These are phyloP conservation scores for Schizaphis graminum DNA, from an alignment of 2,888 invertebrate species.

Conservation along the genomic window DNA sequence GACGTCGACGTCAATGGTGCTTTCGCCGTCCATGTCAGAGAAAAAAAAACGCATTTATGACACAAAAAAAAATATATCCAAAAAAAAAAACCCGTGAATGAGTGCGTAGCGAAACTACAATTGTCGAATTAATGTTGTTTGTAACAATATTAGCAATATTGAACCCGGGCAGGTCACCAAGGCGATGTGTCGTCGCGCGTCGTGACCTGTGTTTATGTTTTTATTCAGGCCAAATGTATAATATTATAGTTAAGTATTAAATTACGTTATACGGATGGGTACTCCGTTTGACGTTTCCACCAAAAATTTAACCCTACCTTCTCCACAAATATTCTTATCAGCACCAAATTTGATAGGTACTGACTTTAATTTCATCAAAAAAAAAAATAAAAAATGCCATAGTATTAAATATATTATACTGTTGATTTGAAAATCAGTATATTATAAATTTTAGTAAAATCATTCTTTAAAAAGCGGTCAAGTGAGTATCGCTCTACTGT, in stretches of 20 bases:
- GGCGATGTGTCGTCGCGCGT: neutral
- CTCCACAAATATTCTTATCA: no score
- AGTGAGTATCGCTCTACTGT: no score
- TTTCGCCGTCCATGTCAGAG: neutral
- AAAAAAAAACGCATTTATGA: neutral
- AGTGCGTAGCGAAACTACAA: neutral
- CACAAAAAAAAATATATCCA: neutral
- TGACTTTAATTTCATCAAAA: no score
- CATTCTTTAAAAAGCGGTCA: no score
- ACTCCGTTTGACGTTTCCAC: no score
- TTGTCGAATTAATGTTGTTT: neutral
- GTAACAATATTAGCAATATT: neutral
- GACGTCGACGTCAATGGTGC: neutral
- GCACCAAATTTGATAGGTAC: no score
- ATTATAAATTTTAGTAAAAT: no score
- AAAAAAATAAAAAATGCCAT: no score
- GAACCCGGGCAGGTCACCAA: neutral
- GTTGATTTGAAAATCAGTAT: no score
- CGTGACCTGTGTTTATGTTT: neutral
- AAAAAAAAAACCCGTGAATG: neutral
- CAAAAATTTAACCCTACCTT: no score
- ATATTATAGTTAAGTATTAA: neutral
- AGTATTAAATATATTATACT: no score
- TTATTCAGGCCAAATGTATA: neutral
- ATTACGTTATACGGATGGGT: no score